Evolutionary conservation across 64 coral and sea anemone species (phyloP).

Genomic region (Catalaphyllia jardinei): DNA sequence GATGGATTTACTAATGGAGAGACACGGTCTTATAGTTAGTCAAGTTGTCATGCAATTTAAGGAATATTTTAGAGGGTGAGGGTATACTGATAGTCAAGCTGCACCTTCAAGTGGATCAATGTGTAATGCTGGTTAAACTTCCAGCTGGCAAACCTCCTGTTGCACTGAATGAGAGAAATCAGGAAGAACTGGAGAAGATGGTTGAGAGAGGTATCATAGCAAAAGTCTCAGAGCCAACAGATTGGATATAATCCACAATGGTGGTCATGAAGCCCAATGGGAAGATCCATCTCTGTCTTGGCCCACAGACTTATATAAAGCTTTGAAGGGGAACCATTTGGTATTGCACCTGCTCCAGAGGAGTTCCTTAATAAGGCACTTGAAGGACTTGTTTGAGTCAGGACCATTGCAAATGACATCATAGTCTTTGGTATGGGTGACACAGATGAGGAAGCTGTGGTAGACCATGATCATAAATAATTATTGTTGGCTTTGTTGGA

Average conservation of each 20-base stretch:
- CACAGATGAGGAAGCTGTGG: constrained; percentile 8
- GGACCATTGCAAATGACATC: constrained; percentile 16
- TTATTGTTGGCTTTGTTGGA: constrained; percentile 1
- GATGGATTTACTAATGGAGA: neutral
- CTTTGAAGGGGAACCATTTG: constrained; percentile 50
- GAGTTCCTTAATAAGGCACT: constrained; percentile 39
- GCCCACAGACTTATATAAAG: constrained; percentile 52
- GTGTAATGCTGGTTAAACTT: neutral
- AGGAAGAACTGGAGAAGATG: constrained; percentile 33
- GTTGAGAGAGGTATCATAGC: neutral
- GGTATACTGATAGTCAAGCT: constrained; percentile 25
- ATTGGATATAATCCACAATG: constrained; percentile 49
- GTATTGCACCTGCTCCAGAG: constrained; percentile 40
- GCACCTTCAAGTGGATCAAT: constrained; percentile 33
- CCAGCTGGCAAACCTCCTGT: constrained; percentile 36
- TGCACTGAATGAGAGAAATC: constrained; percentile 27
- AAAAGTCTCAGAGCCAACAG: constrained; percentile 35
- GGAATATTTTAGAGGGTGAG: constrained; percentile 27
- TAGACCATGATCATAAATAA: constrained; percentile 55
- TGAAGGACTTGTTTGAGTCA: neutral
- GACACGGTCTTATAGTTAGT: neutral
- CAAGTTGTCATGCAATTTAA: neutral
- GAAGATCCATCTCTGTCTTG: constrained; percentile 40
- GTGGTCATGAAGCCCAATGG: too few species aligned
- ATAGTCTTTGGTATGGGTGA: constrained; percentile 44